A percentile compares a stretch with the other conserved stretches of the same genome.
Evolutionary conservation across 2,113 vertebrate species (phyloP).

Genomic region (Aegypius monachus): DNA sequence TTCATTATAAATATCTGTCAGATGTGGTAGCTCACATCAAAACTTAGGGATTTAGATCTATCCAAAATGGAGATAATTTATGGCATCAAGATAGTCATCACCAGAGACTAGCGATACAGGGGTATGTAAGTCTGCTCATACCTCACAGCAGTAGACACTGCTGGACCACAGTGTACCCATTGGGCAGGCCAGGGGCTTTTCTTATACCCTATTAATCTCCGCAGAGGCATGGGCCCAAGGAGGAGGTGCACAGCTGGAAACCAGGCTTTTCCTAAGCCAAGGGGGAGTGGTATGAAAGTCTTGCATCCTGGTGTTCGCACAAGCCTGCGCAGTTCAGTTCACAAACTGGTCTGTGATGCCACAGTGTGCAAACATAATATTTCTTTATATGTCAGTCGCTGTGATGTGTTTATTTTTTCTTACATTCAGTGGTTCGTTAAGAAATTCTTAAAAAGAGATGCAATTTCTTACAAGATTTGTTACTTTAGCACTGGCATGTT

Average conservation of each 20-base stretch:
- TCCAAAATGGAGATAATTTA: not conserved
- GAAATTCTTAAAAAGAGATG: not conserved
- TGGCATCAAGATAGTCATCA: not conserved
- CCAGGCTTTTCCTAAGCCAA: not conserved
- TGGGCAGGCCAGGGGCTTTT: not conserved
- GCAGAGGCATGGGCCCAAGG: not conserved
- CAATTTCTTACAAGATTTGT: not conserved
- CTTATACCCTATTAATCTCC: not conserved
- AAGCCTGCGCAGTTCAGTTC: not conserved
- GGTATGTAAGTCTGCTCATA: not conserved
- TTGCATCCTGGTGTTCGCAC: accelerated
- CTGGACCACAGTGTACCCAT: accelerated
- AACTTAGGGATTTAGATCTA: not conserved
- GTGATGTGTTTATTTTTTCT: not conserved
- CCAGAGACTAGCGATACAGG: accelerated
- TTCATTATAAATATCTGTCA: not conserved
- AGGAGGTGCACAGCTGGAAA: not conserved
- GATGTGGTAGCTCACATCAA: not conserved
- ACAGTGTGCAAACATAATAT: not conserved
- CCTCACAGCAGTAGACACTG: not conserved
- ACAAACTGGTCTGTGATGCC: not conserved
- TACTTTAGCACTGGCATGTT: not conserved
- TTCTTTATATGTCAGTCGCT: not conserved
- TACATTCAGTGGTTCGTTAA: not conserved
- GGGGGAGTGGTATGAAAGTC: not conserved